Conservation (phyloP, 2,113 vertebrate species). For the Oreotrochilus melanogaster region DNA sequence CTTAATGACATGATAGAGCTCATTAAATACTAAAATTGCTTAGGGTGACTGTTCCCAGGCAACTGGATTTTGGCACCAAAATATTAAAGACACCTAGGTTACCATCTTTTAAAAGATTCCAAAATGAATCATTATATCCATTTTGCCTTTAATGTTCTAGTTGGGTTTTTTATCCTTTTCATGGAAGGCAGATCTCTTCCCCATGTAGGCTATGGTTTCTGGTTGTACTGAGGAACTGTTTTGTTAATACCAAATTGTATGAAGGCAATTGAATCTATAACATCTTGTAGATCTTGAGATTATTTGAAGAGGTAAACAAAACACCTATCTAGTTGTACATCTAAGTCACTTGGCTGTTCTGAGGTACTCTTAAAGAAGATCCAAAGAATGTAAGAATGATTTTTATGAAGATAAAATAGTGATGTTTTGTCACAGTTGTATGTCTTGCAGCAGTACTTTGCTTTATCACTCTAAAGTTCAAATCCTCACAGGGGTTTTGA, state of each 20-base stretch:
- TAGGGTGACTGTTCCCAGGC: background rate
- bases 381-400: background rate
- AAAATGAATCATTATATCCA: background rate
- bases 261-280: background rate
- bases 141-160: background rate
- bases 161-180: background rate
- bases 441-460: background rate
- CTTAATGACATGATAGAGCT: background rate
- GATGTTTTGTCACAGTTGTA: background rate
- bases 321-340: background rate
- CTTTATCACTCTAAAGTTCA: background rate
- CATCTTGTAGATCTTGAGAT: background rate
- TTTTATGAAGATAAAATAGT: background rate
- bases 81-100: background rate
- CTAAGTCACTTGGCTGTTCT: background rate
- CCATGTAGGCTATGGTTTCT: background rate
- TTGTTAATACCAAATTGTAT: background rate
- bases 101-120: background rate
- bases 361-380: background rate
- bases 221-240: background rate
- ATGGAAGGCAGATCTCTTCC: background rate
- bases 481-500: background rate
- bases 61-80: background rate
- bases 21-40: background rate
- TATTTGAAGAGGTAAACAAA: background rate